Evolutionary conservation across 2,113 vertebrate genomes (phyloP), one percentile per base, ranked within the genome.

Genomic region (Oreotrochilus melanogaster): DNA sequence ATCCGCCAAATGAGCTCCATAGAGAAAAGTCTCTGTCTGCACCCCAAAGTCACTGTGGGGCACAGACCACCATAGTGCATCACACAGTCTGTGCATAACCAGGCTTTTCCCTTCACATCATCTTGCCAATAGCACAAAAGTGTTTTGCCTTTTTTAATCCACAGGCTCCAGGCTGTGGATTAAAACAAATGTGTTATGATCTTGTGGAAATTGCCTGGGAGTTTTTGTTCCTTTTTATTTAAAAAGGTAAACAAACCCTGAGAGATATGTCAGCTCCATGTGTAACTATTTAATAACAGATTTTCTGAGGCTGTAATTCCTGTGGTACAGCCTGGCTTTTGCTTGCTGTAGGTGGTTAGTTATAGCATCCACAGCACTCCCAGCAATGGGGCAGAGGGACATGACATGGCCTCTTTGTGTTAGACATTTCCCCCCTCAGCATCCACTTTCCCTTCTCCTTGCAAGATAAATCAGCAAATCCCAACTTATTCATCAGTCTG

Each of bases 401-500:
- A 53, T 39, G 79, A 24, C 2, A 0, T 1, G 10, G 64, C 76
- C 86, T 91, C 56, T 84, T 97, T 96, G 89, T 97, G 70, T 89
- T 88, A 93, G 78, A 87, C 74, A 92, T 96, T 35, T 5, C 27
- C 11, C 24, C 56, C 1, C 43, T 81, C 39, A 64, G 61, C n/a
- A 21, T 81, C 31, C 24, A 17, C 81, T 58, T 65, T 72, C 69
- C 67, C 64, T 85, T 64, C 92, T 92, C 74, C 78, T 51, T 89
- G 72, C 27, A 70, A 97, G 95, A 93, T 89, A 94, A 78, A 95
- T 95, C 82, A 88, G 61, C 82, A 96, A 97, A 96, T 97, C 87
- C 87, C 61, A 91, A 56, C 96, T 97, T 97, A 97, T 92, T 92
- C 93, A 97, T 96, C 97, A 94, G 86, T 62, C 81, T 96, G 93